Evolutionary conservation across 2,113 vertebrate genomes (phyloP).

Genomic region (Cephalophus harveyi): DNA sequence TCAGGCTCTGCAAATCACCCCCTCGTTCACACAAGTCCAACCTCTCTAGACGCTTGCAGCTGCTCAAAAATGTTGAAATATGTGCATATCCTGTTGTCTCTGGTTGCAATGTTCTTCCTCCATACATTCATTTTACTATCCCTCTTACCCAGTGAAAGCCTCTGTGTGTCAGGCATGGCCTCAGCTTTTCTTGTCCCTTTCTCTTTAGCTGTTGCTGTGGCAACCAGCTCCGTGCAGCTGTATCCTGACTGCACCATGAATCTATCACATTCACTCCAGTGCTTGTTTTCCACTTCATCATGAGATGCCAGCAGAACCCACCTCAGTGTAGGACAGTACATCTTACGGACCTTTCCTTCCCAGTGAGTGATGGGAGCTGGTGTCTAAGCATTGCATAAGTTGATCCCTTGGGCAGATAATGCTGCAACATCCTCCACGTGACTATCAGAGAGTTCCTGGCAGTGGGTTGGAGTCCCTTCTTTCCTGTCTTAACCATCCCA

Average conservation of each 20-base stretch:
- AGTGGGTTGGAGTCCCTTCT: neutral
- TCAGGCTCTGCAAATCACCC: neutral
- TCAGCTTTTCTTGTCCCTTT: neutral
- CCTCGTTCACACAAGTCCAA: neutral
- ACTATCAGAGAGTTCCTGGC: neutral
- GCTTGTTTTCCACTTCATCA: neutral
- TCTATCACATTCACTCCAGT: neutral
- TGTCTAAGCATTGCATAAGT: neutral
- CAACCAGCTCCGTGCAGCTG: neutral
- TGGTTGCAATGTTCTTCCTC: neutral
- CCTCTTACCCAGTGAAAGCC: neutral
- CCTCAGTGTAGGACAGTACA: neutral
- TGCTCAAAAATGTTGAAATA: neutral
- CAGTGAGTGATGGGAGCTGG: no score
- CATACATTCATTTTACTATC: neutral
- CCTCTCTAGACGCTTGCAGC: neutral
- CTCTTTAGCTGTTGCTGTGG: neutral
- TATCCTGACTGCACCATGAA: neutral
- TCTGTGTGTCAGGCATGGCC: neutral
- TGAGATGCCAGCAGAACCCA: neutral
- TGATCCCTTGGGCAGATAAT: neutral
- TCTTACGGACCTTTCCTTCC: neutral
- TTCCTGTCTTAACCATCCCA: neutral
- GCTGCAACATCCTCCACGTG: rapidly evolving
- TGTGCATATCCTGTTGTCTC: neutral